Base-by-base conservation (phyloP, 2,888 invertebrate species). In the Hesperia comma region DNA sequence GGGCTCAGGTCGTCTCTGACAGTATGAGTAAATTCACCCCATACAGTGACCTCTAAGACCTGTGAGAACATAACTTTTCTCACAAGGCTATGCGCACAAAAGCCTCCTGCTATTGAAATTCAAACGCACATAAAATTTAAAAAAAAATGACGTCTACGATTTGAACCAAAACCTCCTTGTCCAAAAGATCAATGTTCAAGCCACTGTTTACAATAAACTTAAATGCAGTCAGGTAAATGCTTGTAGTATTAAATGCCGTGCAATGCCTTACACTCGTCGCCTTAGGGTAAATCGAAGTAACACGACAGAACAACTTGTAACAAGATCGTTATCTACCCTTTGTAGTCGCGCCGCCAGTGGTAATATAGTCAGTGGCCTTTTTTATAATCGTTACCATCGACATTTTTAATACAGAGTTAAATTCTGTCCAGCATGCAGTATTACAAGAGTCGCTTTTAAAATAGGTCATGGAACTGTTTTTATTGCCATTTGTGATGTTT, bases 321-420 rank as follows among this genome's bases (percentile, higher is more conserved):
- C 51, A 10, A 21, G 51, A 51, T 51, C 21, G 14, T 51, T 26
- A 51, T 51, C 21, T 51, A 21, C 51, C 51, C 51, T 26, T 51
- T 51, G 51, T 26, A 51, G 51, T 51, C 14, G 51, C 51, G 21
- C 51, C 5, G 51, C 51, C 21, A 14, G 51, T 19, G 19, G 19
- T 51, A 49, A 49, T 49, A 14, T 10, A 21, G 51, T 51, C 51
- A 51, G 51, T 26, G 51, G 26, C 51, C 51, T 51, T 51, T n/a
- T 49, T 51, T 51, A 51, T 26, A 51, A 51, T 51, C 51, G 26
- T 17, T 51, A 51, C 21, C 51, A 51, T 51, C 51, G 51, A 51
- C 51, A 26, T 51, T 51, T 49, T 26, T 17, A 37, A 26, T n/a
- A 51, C 26, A 12, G 21, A 51, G 14, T 51, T 51, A 26, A 21